phyloP scores from a whole-genome alignment of 1,140 invertebrate genomes.

The Hycleus cichorii region DNA sequence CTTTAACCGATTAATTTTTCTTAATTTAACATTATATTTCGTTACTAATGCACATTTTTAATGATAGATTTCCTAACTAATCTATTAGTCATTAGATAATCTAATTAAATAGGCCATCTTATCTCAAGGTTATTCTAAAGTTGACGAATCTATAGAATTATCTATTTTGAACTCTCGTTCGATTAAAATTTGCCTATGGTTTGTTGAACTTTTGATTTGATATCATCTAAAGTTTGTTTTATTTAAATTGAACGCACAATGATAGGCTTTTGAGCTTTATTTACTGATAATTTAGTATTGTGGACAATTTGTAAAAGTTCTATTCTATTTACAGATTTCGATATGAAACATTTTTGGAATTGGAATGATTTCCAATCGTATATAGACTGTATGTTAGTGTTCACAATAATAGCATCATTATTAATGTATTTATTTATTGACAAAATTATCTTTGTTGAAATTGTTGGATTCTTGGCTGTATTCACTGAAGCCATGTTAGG shows the following conservation, averaged over 20 bases:
- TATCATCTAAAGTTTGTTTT: too few relatives aligned
- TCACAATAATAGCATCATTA: conserved; percentile 72
- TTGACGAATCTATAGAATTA: too few relatives aligned
- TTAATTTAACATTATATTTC: not conserved
- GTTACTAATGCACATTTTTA: not conserved
- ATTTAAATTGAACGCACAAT: too few relatives aligned
- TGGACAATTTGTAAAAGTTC: too few relatives aligned
- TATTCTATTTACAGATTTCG: conserved; percentile 65
- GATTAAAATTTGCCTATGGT: too few relatives aligned
- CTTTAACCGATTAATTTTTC: conserved; percentile 9
- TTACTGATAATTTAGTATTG: too few relatives aligned
- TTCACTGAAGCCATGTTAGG: conserved; percentile 96
- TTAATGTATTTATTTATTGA: conserved; percentile 84
- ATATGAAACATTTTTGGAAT: conserved; percentile 91
- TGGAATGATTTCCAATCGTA: conserved; percentile 99
- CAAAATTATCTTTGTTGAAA: conserved; percentile 75
- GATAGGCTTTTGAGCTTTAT: too few relatives aligned
- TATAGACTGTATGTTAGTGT: conserved; percentile 83
- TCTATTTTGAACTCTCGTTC: too few relatives aligned
- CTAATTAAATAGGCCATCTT: too few relatives aligned
- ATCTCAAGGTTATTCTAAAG: too few relatives aligned
- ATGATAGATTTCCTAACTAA: not conserved
- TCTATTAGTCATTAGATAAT: not conserved
- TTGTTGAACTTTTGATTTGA: too few relatives aligned
- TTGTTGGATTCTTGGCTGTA: conserved; percentile 86